A percentile compares a stretch with the other conserved stretches of the same genome.
phyloP scores from a whole-genome alignment of 2,888 invertebrate species.

The Tribolium freemani region DNA sequence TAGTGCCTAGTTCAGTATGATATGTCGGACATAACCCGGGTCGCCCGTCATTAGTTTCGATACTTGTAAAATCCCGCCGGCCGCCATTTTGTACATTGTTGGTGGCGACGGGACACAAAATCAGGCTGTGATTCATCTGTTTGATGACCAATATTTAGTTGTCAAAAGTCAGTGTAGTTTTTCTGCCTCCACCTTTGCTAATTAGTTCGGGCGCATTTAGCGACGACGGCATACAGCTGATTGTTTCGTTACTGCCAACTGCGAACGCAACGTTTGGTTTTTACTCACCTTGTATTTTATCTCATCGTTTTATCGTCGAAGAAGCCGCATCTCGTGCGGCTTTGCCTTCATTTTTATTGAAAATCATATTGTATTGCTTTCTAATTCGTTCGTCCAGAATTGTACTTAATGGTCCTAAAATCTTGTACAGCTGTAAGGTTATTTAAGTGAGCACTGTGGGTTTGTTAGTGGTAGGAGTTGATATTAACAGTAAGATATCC shows the following conservation, averaged over 20 bases:
- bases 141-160: constrained; percentile 69
- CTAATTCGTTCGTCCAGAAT: constrained; percentile 63
- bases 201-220: constrained; percentile 56
- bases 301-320: constrained; percentile 4
- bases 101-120: constrained; percentile 66
- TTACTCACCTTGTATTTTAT: constrained; percentile 17
- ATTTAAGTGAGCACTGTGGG: constrained; percentile 59
- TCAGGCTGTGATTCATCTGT: constrained; percentile 71
- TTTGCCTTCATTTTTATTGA: not conserved
- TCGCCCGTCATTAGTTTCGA: constrained; percentile 56
- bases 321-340: not conserved
- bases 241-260: constrained; percentile 52
- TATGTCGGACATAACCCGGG: constrained; percentile 55
- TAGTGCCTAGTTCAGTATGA: constrained; percentile 68
- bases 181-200: constrained; percentile 54
- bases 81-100: constrained; percentile 43
- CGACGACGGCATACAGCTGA: constrained; percentile 52
- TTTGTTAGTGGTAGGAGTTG: constrained; percentile 60
- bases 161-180: constrained; percentile 64
- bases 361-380: constrained; percentile 34
- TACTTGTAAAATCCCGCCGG: constrained; percentile 53
- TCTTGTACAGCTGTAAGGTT: constrained; percentile 58
- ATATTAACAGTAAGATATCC: constrained; percentile 58
- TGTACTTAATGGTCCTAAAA: constrained; percentile 60
- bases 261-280: constrained; percentile 40